Evolutionary conservation across 2,888 invertebrate genomes (phyloP), one percentile per base, ranked within the genome.

Genomic region (Ctena decussata): DNA sequence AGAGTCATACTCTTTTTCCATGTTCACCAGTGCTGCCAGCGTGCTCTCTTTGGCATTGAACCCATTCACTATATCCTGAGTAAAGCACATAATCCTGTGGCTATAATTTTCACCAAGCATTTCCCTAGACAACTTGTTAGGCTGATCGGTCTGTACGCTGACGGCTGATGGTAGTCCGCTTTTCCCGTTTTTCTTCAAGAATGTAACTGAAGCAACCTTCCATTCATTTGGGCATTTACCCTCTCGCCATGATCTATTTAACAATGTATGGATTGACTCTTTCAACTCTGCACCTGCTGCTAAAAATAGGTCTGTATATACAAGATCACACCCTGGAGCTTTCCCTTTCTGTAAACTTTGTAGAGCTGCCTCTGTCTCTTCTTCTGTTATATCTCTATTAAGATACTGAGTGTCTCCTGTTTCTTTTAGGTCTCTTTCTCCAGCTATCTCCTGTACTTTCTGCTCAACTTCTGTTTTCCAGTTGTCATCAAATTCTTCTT

Each of bases 1-100:
- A 18, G 71, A 57, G 44, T 85, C 85, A 53, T 69, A 85, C 1
- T 78, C 85, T 32, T 82, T 82, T 39, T 81, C 76, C 74, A 79
- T 30, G 35, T 84, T 80, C 21, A 85, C 11, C 35, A 77, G 53
- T 18, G 65, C 49, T 27, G 80, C 77, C 8, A 74, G 12, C 21
- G 77, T 80, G 8, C 18, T 15, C 27, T 80, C 32, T 5, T 72
- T 74, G 24, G 37, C 30, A 35, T 80, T 77, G 37, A 81, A 78
- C 0, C 71, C 85, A 81, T 78, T 46, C 72, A 24, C 53, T 35
- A 39, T 84, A 74, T 0, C 39, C 35, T 83, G 75, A 0, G 60
- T 46, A 1, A 74, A 30, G 44, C 82, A 15, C 24, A 74, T 8
- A 83, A 30, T 3, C 83, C 12, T 39, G 37, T 39, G 3, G 37